Evolutionary conservation across 1,140 invertebrate genomes (phyloP), one percentile per base, ranked within the genome.

Genomic region (Calliopsis andreniformis): DNA sequence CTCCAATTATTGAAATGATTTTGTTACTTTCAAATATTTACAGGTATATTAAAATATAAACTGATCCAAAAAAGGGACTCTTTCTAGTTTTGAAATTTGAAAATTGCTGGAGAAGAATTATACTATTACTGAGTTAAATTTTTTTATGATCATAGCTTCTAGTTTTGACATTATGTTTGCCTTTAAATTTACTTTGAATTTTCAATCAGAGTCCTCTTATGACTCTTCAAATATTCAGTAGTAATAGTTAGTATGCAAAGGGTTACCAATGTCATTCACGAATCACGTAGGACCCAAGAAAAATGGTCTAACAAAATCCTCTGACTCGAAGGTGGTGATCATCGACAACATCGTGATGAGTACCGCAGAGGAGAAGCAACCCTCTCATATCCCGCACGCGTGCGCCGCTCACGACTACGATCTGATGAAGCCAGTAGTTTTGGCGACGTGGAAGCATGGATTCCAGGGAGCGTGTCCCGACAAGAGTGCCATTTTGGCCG

Each of bases 361-460:
- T 79, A 95, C 95, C 16, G 95, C 95, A 0, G 96, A 97, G 63
- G 96, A 97, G 58, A 96, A 96, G 86, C 90, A 94, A 16, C 72
- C 92, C 18, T 88, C 90, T 5, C 91, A 93, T 10, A 91, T 94
- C 2, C 94, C 95, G 2, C 96, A 96, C 84, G 95, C 96, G 0
- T 99, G 98, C 87, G 93, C 95, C 8, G 95, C 96, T 0, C 98
- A 99, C 89, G 96, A 99, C 90, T 98, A 98, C 89, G 98, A 98
- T 88, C 88, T 94, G 20, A 98, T 99, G 95, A 97, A 98, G 88
- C 98, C 98, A 0, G 96, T 98, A 0, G 97, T 98, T 0, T 90
- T 98, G 39, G 97, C 98, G 12, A 98, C 98, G 0, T 99, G 98
- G 98, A 98, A 98, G 87, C 97, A 98, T 88, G 97, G 97, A 30